phyloP scores from a whole-genome alignment of 2,888 invertebrate genomes.

The Tachystola acroxantha region DNA sequence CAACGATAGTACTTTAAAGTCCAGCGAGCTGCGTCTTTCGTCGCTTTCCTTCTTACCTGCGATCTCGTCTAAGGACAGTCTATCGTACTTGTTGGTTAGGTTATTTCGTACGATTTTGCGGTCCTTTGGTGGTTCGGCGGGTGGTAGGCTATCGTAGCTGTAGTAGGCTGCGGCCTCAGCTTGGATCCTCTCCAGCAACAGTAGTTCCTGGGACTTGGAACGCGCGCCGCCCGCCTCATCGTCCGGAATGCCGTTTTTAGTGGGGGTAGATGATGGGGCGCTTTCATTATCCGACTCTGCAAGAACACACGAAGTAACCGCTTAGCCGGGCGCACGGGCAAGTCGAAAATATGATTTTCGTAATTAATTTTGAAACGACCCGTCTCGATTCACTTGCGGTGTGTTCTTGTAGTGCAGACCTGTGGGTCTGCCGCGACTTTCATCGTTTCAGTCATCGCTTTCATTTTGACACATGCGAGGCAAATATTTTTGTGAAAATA shows the following conservation, averaged over 20 bases:
- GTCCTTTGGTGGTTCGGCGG: slow-evolving; percentile 23
- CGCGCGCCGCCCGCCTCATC: slow-evolving; percentile 44
- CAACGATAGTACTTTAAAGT: slow-evolving; percentile 70
- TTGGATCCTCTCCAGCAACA: slow-evolving; percentile 83
- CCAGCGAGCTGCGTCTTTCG: slow-evolving; percentile 41
- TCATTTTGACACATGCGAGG: too few species aligned
- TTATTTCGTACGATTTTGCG: slow-evolving; percentile 46
- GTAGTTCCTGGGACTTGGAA: slow-evolving; percentile 83
- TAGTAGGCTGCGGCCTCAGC: slow-evolving; percentile 86
- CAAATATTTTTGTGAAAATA: too few species aligned
- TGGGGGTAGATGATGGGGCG: slow-evolving; percentile 80
- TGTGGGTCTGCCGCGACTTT: too few species aligned
- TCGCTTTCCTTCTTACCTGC: slow-evolving; percentile 44
- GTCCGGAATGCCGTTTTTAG: slow-evolving; percentile 56
- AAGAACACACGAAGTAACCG: slow-evolving; percentile 80
- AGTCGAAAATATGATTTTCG: slow-evolving; percentile 58
- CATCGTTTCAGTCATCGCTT: too few species aligned
- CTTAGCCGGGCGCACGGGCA: slow-evolving; percentile 39
- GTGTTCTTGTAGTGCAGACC: slow-evolving; percentile 69
- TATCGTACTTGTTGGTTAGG: slow-evolving; percentile 58
- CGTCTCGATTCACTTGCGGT: slow-evolving; percentile 52
- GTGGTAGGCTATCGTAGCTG: slow-evolving; percentile 66
- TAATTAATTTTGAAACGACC: slow-evolving; percentile 72
- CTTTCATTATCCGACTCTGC: slow-evolving; percentile 89
- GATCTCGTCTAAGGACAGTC: slow-evolving; percentile 73